A percentile compares a stretch with the other conserved stretches of the same genome.
phyloP scores from a whole-genome alignment of 2,888 invertebrate species.

The Aphelenchoides bicaudatus region DNA sequence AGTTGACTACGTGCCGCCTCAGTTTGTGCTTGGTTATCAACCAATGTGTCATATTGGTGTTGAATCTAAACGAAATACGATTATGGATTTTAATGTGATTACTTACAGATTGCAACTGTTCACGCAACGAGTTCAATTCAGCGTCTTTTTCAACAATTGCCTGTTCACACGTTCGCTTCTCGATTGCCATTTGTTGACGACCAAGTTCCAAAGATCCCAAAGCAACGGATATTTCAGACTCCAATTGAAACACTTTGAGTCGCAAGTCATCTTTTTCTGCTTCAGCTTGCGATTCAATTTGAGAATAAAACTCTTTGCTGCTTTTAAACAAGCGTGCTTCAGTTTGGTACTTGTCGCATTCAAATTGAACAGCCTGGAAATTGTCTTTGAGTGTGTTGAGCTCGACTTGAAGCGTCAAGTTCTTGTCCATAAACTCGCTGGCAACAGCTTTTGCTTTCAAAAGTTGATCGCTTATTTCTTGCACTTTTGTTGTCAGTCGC shows the following conservation, averaged over 20 bases:
- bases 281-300: not conserved
- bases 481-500: no score
- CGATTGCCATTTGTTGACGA: not conserved
- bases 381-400: no score
- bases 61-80: not conserved
- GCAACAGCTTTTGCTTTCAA: no score
- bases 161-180: not conserved
- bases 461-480: no score
- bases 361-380: no score
- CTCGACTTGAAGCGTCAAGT: no score
- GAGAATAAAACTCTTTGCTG: conserved; percentile 11
- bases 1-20: not conserved
- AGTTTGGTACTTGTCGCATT: no score
- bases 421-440: no score
- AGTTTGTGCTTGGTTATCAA: not conserved
- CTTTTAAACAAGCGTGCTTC: no score
- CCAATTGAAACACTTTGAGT: no score
- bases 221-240: not conserved
- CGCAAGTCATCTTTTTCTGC: not conserved
- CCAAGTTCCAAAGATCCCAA: not conserved
- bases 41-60: not conserved
- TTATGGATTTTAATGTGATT: not conserved
- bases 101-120: not conserved
- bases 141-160: not conserved
- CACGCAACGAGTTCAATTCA: not conserved